Conservation (phyloP, 2,113 vertebrate species). For the Chionis minor region DNA sequence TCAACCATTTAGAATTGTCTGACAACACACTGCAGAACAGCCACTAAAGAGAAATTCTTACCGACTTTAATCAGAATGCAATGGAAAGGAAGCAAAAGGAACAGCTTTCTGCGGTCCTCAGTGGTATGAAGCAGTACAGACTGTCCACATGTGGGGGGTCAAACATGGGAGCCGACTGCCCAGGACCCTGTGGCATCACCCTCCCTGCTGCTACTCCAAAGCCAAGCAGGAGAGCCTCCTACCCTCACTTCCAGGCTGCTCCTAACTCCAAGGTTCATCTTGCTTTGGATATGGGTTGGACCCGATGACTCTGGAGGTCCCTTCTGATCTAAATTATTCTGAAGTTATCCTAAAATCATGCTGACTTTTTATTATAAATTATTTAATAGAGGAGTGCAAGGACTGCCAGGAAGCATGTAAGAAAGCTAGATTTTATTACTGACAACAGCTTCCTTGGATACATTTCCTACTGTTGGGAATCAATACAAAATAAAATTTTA, state of each 20-base stretch:
- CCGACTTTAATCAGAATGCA: background rate
- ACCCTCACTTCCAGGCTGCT: background rate
- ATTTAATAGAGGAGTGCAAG: background rate
- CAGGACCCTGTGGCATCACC: background rate
- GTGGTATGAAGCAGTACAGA: background rate
- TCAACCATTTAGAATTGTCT: background rate
- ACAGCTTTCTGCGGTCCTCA: background rate
- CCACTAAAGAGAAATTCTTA: background rate
- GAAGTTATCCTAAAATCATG: background rate
- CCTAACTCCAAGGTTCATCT: background rate
- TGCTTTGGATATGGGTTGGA: background rate
- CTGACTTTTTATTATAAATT: background rate
- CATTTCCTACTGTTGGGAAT: background rate
- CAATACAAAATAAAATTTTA: background rate
- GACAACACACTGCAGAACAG: background rate
- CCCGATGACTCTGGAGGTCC: fast-evolving
- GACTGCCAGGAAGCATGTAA: background rate
- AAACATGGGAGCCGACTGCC: fast-evolving
- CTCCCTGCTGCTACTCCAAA: background rate
- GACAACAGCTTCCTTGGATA: background rate
- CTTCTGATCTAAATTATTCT: background rate
- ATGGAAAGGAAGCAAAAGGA: background rate
- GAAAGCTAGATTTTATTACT: background rate
- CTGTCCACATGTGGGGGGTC: fast-evolving
- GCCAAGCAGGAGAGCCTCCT: background rate